Conservation (phyloP, 2,888 invertebrate species). For the Agrypnus murinus region DNA sequence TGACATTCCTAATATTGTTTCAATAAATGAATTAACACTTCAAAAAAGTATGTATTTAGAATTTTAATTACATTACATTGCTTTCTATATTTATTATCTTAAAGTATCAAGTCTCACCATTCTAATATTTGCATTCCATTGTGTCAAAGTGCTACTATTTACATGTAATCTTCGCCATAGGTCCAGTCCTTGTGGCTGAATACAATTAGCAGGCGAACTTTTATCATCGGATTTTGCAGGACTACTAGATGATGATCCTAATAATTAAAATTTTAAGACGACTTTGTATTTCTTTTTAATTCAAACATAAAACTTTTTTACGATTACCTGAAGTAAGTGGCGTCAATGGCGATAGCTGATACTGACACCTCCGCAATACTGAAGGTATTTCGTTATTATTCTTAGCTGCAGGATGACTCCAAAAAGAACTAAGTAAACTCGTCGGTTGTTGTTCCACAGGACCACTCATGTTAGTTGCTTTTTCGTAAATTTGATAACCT, state of each 20-base stretch:
- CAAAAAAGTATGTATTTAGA: neutral
- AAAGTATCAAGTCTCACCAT: conserved; percentile 73
- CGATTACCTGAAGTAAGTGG: conserved; percentile 66
- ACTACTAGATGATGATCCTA: conserved; percentile 66
- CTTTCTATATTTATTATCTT: neutral
- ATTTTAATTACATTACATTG: neutral
- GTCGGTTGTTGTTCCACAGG: conserved; percentile 69
- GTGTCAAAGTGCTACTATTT: conserved; percentile 80
- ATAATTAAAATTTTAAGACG: conserved; percentile 4
- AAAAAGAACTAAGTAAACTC: conserved; percentile 74
- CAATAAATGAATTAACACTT: too few relatives aligned
- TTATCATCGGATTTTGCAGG: conserved; percentile 70
- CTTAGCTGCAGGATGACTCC: conserved; percentile 74
- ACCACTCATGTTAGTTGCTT: conserved; percentile 60
- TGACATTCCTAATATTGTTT: too few relatives aligned
- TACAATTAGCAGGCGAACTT: conserved; percentile 69
- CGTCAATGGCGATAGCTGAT: conserved; percentile 75
- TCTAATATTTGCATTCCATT: conserved; percentile 86
- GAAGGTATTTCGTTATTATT: conserved; percentile 72
- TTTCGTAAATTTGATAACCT: conserved; percentile 66
- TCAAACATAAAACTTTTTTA: neutral
- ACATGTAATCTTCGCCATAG: conserved; percentile 79
- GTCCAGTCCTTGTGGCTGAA: conserved; percentile 67
- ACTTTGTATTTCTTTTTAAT: too few relatives aligned
- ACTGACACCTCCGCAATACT: conserved; percentile 72